Conservation (phyloP, 1,140 invertebrate genomes). For the Micrasema longulum region DNA sequence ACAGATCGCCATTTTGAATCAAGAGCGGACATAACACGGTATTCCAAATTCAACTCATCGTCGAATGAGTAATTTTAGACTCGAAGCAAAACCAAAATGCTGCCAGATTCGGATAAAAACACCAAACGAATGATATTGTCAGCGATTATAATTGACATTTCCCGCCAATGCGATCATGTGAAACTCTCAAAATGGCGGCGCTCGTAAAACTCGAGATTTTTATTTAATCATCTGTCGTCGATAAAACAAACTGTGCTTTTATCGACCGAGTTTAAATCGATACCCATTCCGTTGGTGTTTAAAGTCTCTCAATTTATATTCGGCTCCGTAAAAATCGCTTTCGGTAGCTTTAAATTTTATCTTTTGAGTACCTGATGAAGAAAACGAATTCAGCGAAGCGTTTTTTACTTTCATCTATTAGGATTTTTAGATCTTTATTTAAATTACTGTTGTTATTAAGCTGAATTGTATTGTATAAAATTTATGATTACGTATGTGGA, state of each 20-base stretch:
- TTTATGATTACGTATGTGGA: no score
- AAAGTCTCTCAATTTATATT: constrained; percentile 1
- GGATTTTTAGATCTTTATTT: constrained; percentile 10
- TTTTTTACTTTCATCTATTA: constrained; percentile 11
- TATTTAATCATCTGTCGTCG: constrained; percentile 4
- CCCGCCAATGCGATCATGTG: constrained; percentile 1
- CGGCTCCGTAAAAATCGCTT: constrained; percentile 4
- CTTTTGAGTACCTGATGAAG: neutral
- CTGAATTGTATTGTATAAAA: no score
- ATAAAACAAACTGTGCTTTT: constrained; percentile 28
- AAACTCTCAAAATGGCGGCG: constrained; percentile 1
- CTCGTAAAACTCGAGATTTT: constrained; percentile 11
- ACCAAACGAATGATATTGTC: constrained; percentile 5
- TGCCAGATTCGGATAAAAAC: constrained; percentile 7
- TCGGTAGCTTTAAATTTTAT: constrained; percentile 24
- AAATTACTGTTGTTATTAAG: no score
- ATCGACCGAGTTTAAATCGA: constrained; percentile 13
- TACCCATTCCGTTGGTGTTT: constrained; percentile 4
- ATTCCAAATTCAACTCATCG: no score
- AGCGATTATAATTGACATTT: constrained; percentile 1
- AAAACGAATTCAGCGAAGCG: neutral
- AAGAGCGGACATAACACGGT: no score
- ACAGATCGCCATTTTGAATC: no score
- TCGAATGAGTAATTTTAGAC: no score
- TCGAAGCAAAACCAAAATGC: no score